These are phyloP conservation scores for Labeo catla DNA, from an alignment of 2,113 vertebrate genomes.

Conservation along the genomic window DNA sequence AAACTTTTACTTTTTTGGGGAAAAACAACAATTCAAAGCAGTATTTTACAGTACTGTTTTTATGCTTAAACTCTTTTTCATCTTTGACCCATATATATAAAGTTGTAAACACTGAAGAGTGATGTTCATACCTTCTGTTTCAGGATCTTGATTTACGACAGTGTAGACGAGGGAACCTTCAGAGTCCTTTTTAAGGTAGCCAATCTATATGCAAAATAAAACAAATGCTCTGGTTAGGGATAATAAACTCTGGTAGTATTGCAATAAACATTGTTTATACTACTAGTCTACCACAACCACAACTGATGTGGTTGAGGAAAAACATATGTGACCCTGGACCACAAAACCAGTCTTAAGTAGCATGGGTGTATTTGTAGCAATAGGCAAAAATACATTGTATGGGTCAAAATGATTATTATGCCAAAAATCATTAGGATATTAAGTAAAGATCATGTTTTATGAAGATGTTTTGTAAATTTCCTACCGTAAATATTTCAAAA, in stretches of 20 bases:
- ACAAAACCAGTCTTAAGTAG: no score
- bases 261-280: background rate
- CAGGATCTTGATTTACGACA: slow-evolving; percentile 92
- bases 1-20: no score
- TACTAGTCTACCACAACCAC: background rate
- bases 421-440: no score
- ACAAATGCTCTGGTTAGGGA: background rate
- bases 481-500: no score
- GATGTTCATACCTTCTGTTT: slow-evolving; percentile 82
- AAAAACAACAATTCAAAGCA: no score
- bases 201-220: slow-evolving; percentile 83
- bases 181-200: slow-evolving; percentile 87
- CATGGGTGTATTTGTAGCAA: no score
- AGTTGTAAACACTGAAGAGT: background rate
- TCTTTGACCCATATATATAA: background rate
- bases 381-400: no score
- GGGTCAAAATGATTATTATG: no score
- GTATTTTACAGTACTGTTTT: no score
- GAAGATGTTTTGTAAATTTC: no score
- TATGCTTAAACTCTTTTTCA: no score
- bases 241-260: background rate
- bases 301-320: background rate
- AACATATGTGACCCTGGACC: background rate
- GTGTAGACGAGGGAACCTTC: slow-evolving; percentile 87
- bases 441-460: no score